A percentile compares a stretch with the other conserved stretches of the same genome.
Evolutionary conservation across 92 coral and sea anemone species (phyloP).

Genomic region (Anthopleura xanthogrammica): DNA sequence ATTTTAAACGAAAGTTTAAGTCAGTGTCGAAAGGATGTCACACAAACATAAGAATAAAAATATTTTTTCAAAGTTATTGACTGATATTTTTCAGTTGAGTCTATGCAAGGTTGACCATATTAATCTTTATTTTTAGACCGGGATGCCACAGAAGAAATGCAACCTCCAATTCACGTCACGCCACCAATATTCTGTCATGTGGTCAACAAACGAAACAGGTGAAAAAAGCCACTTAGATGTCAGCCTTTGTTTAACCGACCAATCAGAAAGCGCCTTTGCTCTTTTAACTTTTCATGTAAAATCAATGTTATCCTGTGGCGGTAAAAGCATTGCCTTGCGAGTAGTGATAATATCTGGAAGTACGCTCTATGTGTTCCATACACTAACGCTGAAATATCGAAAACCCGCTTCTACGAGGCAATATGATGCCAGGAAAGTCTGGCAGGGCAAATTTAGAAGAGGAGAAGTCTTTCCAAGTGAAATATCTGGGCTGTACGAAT

Average conservation of each 20-base stretch:
- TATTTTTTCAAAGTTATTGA: neutral
- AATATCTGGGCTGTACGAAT: conserved; percentile 71
- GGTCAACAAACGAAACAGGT: conserved; percentile 35
- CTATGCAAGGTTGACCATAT: neutral
- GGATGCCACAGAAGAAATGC: neutral
- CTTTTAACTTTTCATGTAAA: conserved; percentile 2
- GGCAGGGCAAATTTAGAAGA: conserved; percentile 63
- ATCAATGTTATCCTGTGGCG: conserved; percentile 5
- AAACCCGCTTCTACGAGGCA: neutral
- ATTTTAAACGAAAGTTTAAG: too few species aligned
- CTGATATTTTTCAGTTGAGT: neutral
- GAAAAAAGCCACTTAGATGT: conserved; percentile 17
- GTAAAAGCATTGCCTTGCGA: conserved; percentile 10
- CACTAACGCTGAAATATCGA: neutral
- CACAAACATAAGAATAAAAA: neutral
- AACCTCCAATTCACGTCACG: neutral
- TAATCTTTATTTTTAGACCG: neutral
- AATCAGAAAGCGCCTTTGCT: conserved; percentile 21
- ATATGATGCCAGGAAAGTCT: conserved; percentile 77
- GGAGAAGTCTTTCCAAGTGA: conserved; percentile 70
- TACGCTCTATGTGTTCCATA: neutral
- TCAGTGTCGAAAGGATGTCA: too few species aligned
- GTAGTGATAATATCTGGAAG: neutral
- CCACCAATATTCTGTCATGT: conserved; percentile 2
- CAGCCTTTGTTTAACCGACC: conserved; percentile 17